Evolutionary conservation across 2,797 vertebrate genomes (phyloP).

Genomic region (Protonibea diacanthus): DNA sequence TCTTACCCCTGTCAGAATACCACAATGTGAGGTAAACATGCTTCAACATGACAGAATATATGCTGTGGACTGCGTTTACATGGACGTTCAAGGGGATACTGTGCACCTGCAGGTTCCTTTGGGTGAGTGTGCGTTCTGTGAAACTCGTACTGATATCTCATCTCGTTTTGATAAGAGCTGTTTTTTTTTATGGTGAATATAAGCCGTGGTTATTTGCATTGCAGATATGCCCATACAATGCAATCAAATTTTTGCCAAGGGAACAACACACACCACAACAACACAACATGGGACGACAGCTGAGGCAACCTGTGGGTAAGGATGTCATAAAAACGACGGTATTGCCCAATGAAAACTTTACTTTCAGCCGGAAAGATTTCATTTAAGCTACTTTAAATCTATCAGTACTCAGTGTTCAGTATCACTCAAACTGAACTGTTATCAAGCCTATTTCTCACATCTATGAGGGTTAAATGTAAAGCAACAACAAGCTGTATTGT

Average conservation of each 20-base stretch:
- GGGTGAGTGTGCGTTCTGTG: constrained; percentile 71
- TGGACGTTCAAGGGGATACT: constrained; percentile 83
- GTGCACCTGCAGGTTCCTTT: constrained; percentile 84
- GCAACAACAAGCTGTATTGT: not conserved
- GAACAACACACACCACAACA: constrained; percentile 26
- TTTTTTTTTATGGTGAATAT: not conserved
- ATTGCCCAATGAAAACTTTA: not conserved
- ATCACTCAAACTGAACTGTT: not conserved
- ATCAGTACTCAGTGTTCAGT: not conserved
- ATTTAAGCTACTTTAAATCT: not conserved
- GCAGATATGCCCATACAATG: constrained; percentile 84
- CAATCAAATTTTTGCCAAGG: constrained; percentile 73
- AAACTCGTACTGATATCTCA: not conserved
- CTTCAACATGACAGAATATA: constrained; percentile 65
- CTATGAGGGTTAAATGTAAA: not conserved
- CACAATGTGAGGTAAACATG: constrained; percentile 61
- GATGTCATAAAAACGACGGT: not conserved
- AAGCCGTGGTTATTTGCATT: constrained; percentile 35
- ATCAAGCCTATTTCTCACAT: not conserved
- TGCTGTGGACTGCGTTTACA: constrained; percentile 69
- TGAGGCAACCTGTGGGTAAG: constrained; percentile 66
- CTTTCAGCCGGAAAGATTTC: not conserved
- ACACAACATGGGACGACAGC: constrained; percentile 27
- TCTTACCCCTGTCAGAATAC: constrained; percentile 30
- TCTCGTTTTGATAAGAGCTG: not conserved